Base-by-base conservation (phyloP, 2,113 vertebrate genomes). In the Syngnathus scovelli region DNA sequence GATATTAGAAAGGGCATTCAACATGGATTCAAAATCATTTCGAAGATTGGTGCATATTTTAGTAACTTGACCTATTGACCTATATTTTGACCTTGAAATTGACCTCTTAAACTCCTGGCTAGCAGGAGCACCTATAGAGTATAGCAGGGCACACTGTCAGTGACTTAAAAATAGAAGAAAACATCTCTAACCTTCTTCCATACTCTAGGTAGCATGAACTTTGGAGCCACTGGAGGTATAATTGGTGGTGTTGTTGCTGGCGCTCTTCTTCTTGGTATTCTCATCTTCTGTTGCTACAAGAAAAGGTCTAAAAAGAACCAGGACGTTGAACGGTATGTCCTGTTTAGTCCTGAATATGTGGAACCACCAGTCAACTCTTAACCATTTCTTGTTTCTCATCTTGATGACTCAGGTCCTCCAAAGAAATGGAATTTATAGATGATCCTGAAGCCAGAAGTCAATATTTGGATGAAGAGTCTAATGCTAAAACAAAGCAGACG, bases 121-220 rank as follows among this genome's bases (percentile, higher is more conserved):
- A 21, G 7, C 49, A 52, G n/a, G 9, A 19, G n/a, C 49, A 52
- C 19, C n/a, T 21, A 7, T 51, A 19, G 19, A 51, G 49, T 33
- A 33, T 33, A 33, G 27, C 27, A 33, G 27, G 27, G 27, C 27
- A 52, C 19, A 52, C 15, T 15, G 44, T 16, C 44, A 7, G 27
- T 36, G 21, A 9, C 7, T 52, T 36, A 33, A 13, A 52, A 69
- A 6, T 61, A 6, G 21, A 41, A 2, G 43, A 13, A 49, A 27
- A 27, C 4, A 0, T 3, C 5, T 71, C 0, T 51, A 51, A 52
- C 8, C 19, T 55, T 64, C 66, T 55, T 64, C 64, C 68, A 59
- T 69, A 58, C 15, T 67, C 78, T 65, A 99, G 97, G 89, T 5
- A 92, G 93, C 77, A 93, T 94, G 92, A 93, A 93, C 4, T 61